Evolutionary conservation across 1,140 invertebrate species (phyloP).

Genomic region (Pemphigus obesinymphae): DNA sequence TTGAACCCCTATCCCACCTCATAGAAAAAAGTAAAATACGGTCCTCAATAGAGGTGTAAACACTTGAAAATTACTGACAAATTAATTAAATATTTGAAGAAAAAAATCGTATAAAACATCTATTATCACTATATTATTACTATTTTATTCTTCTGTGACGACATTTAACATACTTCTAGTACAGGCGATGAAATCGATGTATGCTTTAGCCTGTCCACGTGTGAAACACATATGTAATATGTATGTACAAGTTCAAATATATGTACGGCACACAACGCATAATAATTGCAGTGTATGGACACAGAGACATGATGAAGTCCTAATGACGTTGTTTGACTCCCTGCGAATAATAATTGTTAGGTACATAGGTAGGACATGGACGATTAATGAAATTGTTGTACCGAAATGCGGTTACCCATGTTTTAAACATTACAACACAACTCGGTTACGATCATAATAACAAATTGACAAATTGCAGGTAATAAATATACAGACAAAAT

Average conservation of each 20-base stretch:
- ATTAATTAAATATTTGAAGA: too few relatives aligned
- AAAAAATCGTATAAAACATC: too few relatives aligned
- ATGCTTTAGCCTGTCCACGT: too few relatives aligned
- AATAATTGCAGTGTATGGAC: not conserved
- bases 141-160: not conserved
- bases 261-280: not conserved
- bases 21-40: too few relatives aligned
- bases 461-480: too few relatives aligned
- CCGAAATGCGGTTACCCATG: not conserved
- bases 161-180: not conserved
- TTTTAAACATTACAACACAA: too few relatives aligned
- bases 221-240: too few relatives aligned
- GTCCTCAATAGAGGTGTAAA: too few relatives aligned
- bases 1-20: too few relatives aligned
- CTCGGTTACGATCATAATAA: not conserved
- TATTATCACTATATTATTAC: not conserved
- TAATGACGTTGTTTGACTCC: not conserved
- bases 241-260: not conserved
- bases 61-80: too few relatives aligned
- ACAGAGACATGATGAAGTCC: not conserved
- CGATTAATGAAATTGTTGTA: not conserved
- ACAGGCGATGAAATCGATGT: too few relatives aligned
- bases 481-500: not conserved
- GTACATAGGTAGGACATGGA: not conserved
- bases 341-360: not conserved